Conservation (phyloP, 2,888 invertebrate genomes). For the Germaria angustata region DNA sequence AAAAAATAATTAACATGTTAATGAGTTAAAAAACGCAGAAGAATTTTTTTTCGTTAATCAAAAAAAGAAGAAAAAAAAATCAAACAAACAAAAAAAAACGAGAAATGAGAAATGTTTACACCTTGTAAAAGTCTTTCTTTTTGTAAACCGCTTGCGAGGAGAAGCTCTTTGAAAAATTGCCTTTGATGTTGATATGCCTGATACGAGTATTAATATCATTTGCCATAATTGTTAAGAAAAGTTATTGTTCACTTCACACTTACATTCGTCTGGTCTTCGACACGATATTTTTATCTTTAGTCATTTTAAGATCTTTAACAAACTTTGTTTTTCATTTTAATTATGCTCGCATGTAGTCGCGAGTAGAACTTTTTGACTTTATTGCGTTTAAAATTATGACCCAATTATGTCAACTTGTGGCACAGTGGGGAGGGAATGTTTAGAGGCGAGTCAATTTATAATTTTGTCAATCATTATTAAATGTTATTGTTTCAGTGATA, state of each 20-base stretch:
- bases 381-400: slow-evolving; percentile 37
- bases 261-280: background rate
- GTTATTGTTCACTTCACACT: slow-evolving; percentile 19
- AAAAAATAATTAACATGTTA: slow-evolving; percentile 68
- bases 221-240: slow-evolving; percentile 16
- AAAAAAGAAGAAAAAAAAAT: no score
- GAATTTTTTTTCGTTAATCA: background rate
- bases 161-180: background rate
- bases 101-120: slow-evolving; percentile 39
- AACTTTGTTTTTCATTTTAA: background rate
- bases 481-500: slow-evolving; percentile 29
- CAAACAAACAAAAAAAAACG: no score
- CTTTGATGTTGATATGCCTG: background rate
- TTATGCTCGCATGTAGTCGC: background rate
- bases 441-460: slow-evolving; percentile 35
- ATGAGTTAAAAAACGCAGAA: slow-evolving; percentile 34
- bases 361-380: slow-evolving; percentile 6
- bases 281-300: background rate
- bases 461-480: slow-evolving; percentile 56
- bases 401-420: slow-evolving; percentile 50
- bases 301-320: background rate
- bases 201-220: background rate
- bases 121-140: slow-evolving; percentile 37
- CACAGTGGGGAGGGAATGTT: background rate
- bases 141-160: background rate